These are phyloP conservation scores for Erethizon dorsatum DNA, from an alignment of 2,797 vertebrate genomes.

Conservation along the genomic window DNA sequence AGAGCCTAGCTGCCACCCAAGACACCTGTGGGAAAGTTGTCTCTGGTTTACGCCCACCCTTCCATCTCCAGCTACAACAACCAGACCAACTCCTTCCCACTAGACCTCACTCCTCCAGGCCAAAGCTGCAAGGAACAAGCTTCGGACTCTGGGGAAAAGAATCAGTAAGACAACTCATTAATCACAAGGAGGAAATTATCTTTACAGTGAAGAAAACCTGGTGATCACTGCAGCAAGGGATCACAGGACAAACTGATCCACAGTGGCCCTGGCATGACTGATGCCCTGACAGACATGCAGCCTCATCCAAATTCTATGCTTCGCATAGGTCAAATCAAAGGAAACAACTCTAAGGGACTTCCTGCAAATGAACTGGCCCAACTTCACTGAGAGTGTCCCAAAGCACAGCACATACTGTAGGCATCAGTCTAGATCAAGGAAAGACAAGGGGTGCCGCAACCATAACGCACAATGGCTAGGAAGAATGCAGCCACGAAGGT, in stretches of 20 bases:
- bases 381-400: background rate
- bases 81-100: background rate
- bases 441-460: background rate
- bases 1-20: background rate
- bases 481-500: background rate
- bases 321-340: background rate
- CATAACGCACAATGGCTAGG: background rate
- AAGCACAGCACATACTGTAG: background rate
- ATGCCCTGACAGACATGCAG: background rate
- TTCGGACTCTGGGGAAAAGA: background rate
- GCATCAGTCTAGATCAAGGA: background rate
- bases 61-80: background rate
- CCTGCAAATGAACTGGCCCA: background rate
- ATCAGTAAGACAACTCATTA: background rate
- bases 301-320: background rate
- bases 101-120: background rate
- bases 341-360: background rate
- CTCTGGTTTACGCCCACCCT: background rate
- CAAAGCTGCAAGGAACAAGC: constrained; percentile 29
- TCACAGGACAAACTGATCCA: background rate
- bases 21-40: background rate
- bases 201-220: background rate
- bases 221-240: background rate
- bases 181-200: constrained; percentile 11
- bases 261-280: background rate